Conservation (phyloP, 2,113 vertebrate genomes). For the Epinephelus fuscoguttatus region DNA sequence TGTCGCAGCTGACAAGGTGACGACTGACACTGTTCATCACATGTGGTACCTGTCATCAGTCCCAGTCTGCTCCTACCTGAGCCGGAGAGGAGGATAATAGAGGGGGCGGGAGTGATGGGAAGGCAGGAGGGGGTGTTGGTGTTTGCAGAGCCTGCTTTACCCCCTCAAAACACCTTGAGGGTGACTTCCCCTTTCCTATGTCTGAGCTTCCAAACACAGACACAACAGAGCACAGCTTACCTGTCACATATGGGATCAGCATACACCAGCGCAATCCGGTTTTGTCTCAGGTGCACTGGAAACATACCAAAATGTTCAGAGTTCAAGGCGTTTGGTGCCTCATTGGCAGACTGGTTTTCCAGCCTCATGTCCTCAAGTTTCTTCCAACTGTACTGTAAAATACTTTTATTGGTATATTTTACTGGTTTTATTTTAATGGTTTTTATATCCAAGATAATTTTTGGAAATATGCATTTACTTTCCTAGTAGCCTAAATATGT, state of each 20-base stretch:
- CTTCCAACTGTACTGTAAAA: background rate
- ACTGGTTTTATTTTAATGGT: too few relatives aligned
- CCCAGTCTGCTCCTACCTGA: slow-evolving; percentile 44
- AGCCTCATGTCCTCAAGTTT: background rate
- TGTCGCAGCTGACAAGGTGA: slow-evolving; percentile 51
- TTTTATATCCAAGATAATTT: too few relatives aligned
- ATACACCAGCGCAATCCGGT: background rate
- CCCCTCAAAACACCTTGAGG: slow-evolving; percentile 9
- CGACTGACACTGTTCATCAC: slow-evolving; percentile 62
- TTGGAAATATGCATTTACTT: too few relatives aligned
- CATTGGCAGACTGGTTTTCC: slow-evolving; percentile 17
- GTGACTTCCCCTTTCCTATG: slow-evolving; percentile 34
- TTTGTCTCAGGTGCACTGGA: slow-evolving; percentile 9
- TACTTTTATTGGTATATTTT: too few relatives aligned
- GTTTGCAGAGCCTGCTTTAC: background rate
- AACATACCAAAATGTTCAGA: slow-evolving; percentile 16
- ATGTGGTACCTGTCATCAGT: slow-evolving; percentile 50
- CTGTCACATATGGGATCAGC: slow-evolving; percentile 40
- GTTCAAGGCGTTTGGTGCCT: background rate
- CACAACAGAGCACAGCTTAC: background rate
- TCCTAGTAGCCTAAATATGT: too few relatives aligned
- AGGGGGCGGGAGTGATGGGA: slow-evolving; percentile 3
- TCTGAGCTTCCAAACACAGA: slow-evolving; percentile 33
- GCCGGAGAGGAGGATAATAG: background rate
- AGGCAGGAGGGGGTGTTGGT: background rate